Conservation (phyloP, 2,888 invertebrate species). For the Mechanitis mazaeus region DNA sequence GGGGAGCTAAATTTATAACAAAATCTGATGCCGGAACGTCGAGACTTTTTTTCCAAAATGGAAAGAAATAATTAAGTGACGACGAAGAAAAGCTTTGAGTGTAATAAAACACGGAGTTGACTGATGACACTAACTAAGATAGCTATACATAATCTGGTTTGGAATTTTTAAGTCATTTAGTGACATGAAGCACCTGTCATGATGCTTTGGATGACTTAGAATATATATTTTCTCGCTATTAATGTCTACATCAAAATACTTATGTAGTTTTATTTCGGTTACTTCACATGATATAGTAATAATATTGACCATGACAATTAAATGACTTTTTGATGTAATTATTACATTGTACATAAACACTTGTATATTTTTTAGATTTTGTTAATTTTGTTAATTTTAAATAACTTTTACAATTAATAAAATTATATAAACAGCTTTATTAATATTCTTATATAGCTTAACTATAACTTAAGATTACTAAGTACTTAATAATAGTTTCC, state of each 20-base stretch:
- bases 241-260: constrained; percentile 4
- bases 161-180: constrained; percentile 46
- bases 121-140: constrained; percentile 53
- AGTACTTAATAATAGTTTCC: neutral
- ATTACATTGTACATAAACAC: too few relatives aligned
- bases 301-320: too few relatives aligned
- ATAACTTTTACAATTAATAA: too few relatives aligned
- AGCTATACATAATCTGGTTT: constrained; percentile 41
- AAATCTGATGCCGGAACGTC: constrained; percentile 64
- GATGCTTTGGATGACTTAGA: constrained; percentile 29
- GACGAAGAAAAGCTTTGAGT: constrained; percentile 50
- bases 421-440: too few relatives aligned
- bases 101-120: constrained; percentile 69
- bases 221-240: constrained; percentile 10
- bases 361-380: too few relatives aligned
- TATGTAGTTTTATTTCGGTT: neutral
- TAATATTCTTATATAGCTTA: too few relatives aligned
- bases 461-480: too few relatives aligned
- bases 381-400: too few relatives aligned
- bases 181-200: constrained; percentile 52
- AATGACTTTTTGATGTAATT: too few relatives aligned
- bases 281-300: too few relatives aligned
- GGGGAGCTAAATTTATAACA: constrained; percentile 67
- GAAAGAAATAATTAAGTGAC: constrained; percentile 69
- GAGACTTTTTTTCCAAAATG: constrained; percentile 57